Base-by-base conservation (phyloP, 2,888 invertebrate species). In the Napeogenes sylphis region DNA sequence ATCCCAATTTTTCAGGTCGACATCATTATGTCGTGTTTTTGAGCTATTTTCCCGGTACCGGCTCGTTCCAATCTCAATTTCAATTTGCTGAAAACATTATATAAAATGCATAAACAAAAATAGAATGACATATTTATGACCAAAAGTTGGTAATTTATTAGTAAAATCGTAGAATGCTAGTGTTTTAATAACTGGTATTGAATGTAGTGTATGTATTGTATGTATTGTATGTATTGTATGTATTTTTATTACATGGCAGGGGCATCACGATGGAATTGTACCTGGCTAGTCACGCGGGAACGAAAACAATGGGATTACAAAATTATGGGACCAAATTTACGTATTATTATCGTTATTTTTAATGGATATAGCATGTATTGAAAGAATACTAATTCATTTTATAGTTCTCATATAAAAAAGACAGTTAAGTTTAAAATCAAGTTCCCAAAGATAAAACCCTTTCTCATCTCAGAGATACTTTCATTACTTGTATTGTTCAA, bases 1-100 rank as follows among this genome's bases (percentile, higher is more conserved):
- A 30, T 30, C 30, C 14, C 47, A 55, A 42, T 47, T 51, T 55
- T 57, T 82, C 85, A 83, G 83, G 84, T 84, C 82, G 79, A 76
- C 77, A 71, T 73, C 68, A 67, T 64, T 71, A 74, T 80, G 79
- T 74, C 77, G 81, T 79, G 79, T 61, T 59, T 53, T 33, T 21
- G 58, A 21, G 59, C 63, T 33, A 47, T 47, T 62, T 47, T 32
- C 53, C 58, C 70, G 61, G 69, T 72, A 58, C 68, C 66, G 60
- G 51, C 63, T 53, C 67, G 66, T 65, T 65, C 68, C 69, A 53
- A 32, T 45, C 6, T 30, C 30, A 30, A 30, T 30, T 51, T 30
- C 30, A 51, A 51, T 51, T 51, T 51, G 3, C 51, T 51, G 30
- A 51, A 51, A 51, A 51, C 30, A 51, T 30, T 51, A 51, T 4